phyloP scores from a whole-genome alignment of 2,113 vertebrate species.

The Greenwoodochromis staneri region DNA sequence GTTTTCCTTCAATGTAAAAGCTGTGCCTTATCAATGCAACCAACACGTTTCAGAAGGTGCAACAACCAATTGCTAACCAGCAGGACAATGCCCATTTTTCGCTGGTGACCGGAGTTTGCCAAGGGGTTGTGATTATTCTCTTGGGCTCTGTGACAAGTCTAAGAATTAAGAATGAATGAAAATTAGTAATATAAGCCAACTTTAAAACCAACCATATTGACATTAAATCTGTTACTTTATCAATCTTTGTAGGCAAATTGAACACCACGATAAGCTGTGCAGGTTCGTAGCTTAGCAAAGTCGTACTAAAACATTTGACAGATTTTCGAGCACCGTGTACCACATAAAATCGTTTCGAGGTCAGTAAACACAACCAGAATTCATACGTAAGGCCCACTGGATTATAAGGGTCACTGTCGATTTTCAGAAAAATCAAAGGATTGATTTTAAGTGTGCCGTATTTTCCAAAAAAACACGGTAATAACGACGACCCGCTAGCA shows the following conservation, averaged over 20 bases:
- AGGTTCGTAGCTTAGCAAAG: background rate
- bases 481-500: too few relatives aligned
- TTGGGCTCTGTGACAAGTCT: background rate
- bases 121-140: background rate
- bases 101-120: background rate
- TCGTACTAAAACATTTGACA: background rate
- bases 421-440: too few relatives aligned
- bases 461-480: too few relatives aligned
- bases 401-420: rapidly evolving
- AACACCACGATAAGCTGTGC: background rate
- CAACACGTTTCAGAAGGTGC: background rate
- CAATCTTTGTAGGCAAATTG: background rate
- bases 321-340: rapidly evolving
- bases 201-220: background rate
- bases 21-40: background rate
- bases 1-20: background rate
- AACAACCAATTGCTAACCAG: background rate
- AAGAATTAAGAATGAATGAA: background rate
- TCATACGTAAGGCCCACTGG: rapidly evolving
- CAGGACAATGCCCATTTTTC: background rate
- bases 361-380: too few relatives aligned
- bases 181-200: background rate
- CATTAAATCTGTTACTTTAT: background rate
- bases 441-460: too few relatives aligned
- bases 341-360: too few relatives aligned